Evolutionary conservation across 2,113 vertebrate species (phyloP).

Genomic region (Eonycteris spelaea): DNA sequence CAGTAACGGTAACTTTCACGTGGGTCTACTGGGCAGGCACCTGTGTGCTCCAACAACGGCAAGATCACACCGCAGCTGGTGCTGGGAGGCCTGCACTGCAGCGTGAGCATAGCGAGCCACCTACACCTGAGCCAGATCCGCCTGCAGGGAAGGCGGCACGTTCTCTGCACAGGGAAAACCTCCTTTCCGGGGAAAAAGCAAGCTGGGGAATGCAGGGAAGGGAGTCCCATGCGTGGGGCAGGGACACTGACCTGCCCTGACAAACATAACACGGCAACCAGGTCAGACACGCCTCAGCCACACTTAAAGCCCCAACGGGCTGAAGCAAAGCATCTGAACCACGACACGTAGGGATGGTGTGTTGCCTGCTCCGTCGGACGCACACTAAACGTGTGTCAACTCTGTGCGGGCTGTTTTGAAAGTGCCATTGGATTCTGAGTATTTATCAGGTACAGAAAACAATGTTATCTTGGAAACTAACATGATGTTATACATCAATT

Average conservation of each 20-base stretch:
- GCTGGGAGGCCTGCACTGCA: background rate
- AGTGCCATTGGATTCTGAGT: background rate
- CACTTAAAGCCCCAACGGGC: fast-evolving
- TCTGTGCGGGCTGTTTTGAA: background rate
- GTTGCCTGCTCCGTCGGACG: fast-evolving
- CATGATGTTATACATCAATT: background rate
- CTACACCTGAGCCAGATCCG: no score
- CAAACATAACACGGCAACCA: background rate
- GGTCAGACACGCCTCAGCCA: fast-evolving
- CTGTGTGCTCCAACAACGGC: background rate
- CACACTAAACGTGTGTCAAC: background rate
- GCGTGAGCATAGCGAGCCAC: no score
- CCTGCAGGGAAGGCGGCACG: no score
- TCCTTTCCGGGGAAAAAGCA: background rate
- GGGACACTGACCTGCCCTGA: background rate
- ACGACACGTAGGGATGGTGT: fast-evolving
- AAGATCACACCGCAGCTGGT: background rate
- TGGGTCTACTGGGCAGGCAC: background rate
- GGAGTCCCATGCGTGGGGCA: background rate
- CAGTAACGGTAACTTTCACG: background rate
- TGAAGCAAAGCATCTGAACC: no score
- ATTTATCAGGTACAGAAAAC: background rate
- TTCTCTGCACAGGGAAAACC: background rate
- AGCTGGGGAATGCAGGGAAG: background rate
- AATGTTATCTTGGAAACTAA: background rate